Percentiles rank a stretch among this genome's conserved stretches.
Conservation (phyloP, 2,888 invertebrate species). For the Cremastinae sp. region DNA sequence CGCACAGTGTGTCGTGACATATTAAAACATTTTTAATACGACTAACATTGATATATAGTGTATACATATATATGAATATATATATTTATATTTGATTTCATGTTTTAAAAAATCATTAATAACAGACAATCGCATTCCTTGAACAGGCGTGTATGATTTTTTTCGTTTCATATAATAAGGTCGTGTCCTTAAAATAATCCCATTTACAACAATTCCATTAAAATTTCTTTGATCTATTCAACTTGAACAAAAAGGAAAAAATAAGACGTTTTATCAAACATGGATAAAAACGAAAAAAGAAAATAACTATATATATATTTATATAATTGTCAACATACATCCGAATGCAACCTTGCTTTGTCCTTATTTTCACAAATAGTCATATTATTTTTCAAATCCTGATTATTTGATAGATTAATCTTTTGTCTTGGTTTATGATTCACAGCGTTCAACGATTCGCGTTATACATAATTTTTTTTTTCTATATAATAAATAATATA, state of each 20-base stretch:
- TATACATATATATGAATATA: slow-evolving; percentile 40
- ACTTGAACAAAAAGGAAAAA: slow-evolving; percentile 33
- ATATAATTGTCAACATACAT: slow-evolving; percentile 63
- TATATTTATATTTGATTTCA: slow-evolving; percentile 30
- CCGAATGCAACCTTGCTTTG: slow-evolving; percentile 70
- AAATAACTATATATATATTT: slow-evolving; percentile 60
- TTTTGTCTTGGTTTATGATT: slow-evolving; percentile 22
- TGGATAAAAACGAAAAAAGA: slow-evolving; percentile 46
- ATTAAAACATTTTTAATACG: slow-evolving; percentile 58
- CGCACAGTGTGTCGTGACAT: slow-evolving; percentile 55
- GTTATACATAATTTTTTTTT: no score
- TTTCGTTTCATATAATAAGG: slow-evolving; percentile 18
- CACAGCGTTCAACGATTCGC: slow-evolving; percentile 29
- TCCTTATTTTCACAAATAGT: slow-evolving; percentile 50
- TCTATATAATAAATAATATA: slow-evolving; percentile 46
- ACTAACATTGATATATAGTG: slow-evolving; percentile 57
- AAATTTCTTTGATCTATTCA: slow-evolving; percentile 40
- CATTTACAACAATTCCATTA: slow-evolving; percentile 45
- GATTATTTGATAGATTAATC: slow-evolving; percentile 21
- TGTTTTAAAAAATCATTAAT: slow-evolving; percentile 34
- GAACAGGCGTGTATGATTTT: slow-evolving; percentile 26
- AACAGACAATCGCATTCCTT: slow-evolving; percentile 38
- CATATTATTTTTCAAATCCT: slow-evolving; percentile 27
- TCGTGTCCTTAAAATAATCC: slow-evolving; percentile 45
- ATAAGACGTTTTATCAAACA: slow-evolving; percentile 30